Base-by-base conservation (phyloP, 2,888 invertebrate species). In the Drosophila anceps region DNA sequence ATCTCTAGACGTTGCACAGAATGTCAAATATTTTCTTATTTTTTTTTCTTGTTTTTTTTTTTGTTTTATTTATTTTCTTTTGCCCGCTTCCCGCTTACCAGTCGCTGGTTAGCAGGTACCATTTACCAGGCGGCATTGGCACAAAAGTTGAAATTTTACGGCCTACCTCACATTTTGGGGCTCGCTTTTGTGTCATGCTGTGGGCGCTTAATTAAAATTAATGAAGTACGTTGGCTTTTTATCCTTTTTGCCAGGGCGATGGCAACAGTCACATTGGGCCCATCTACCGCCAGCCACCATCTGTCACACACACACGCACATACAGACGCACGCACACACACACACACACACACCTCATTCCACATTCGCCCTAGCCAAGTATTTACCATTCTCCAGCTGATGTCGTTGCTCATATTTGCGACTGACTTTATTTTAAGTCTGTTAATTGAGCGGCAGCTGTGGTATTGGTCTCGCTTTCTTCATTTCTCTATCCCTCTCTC, bases 171-270 rank as follows among this genome's bases (percentile, higher is more conserved):
- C 41, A 46, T 59, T 66, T 76, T 44, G 43, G 73, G 59, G 44
- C 44, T 33, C 68, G 65, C 60, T 73, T 77, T 84, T 84, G 48
- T 82, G 83, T 72, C 85, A 68, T 76, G 83, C 79, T 75, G 79
- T 75, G 83, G 81, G 79, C 66, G 78, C 83, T 79, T 85, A 85
- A 85, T 85, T 85, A 88, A 85, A 88, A 85, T 85, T 88, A 85
- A 85, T 85, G 83, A 88, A 88, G 82, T 88, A 76, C 82, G 79
- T 75, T 74, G 71, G 75, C 78, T 82, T 82, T 87, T 82, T 82
- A 82, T 82, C 85, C 84, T 76, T 81, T 81, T 71, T 61, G 60
- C 43, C 54, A 62, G 68, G 44, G 55, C 70, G 53, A 20, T 41
- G 46, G 62, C 67, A 29, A 33, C 54, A 39, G 29, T 35, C 43